These are phyloP conservation scores for Thecocarcelia acutangulata DNA, from an alignment of 2,888 invertebrate genomes.

Conservation along the genomic window DNA sequence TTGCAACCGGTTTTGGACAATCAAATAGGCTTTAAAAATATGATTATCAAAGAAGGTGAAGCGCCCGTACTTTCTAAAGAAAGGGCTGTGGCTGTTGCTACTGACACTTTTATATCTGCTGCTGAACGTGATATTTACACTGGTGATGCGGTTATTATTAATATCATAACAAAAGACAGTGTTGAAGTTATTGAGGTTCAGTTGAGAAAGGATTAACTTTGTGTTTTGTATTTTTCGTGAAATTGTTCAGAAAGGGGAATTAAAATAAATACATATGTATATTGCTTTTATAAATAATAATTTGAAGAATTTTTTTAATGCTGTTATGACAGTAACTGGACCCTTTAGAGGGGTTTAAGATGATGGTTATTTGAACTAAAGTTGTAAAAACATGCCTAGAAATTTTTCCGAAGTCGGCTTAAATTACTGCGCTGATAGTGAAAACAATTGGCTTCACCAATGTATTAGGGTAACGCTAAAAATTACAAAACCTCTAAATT, in stretches of 20 bases:
- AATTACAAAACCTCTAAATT: no score
- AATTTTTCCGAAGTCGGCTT: no score
- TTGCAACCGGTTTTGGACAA: constrained; percentile 98
- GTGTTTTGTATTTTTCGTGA: constrained; percentile 21
- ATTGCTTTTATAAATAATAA: background rate
- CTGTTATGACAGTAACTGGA: no score
- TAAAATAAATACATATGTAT: constrained; percentile 31
- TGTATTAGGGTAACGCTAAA: no score
- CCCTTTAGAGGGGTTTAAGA: no score
- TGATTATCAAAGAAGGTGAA: constrained; percentile 83
- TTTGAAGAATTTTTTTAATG: no score
- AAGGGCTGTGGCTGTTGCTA: constrained; percentile 91
- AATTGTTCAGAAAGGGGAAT: constrained; percentile 30
- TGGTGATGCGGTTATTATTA: constrained; percentile 93
- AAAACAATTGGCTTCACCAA: no score
- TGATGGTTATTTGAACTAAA: no score
- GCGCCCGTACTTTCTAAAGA: constrained; percentile 86
- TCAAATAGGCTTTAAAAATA: constrained; percentile 95
- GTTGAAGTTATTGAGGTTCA: constrained; percentile 87
- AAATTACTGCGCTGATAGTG: no score
- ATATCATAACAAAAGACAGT: constrained; percentile 94
- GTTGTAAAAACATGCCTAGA: no score
- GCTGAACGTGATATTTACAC: constrained; percentile 99
- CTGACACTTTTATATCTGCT: constrained; percentile 98
- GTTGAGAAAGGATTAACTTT: constrained; percentile 91